phyloP scores from a whole-genome alignment of 2,888 invertebrate genomes.

The Lordiphosa andalusiaca region DNA sequence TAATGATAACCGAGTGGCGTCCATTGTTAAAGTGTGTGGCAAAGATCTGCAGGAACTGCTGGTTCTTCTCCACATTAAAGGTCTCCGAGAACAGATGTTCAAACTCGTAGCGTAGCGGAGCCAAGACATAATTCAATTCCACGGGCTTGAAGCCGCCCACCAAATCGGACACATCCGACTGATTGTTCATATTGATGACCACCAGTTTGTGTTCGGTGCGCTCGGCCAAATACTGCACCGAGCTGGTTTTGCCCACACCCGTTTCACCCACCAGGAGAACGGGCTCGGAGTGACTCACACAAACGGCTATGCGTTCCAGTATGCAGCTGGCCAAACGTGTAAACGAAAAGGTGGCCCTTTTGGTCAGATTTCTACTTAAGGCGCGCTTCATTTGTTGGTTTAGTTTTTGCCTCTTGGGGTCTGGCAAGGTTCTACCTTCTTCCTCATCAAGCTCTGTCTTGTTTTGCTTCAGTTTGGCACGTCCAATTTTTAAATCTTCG shows the following conservation, averaged over 20 bases:
- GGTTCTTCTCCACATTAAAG: constrained; percentile 88
- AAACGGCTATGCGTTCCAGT: constrained; percentile 93
- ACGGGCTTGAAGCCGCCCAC: constrained; percentile 98
- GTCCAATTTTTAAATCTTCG: constrained; percentile 85
- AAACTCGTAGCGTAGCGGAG: constrained; percentile 91
- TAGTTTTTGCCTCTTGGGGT: constrained; percentile 71
- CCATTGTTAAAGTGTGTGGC: constrained; percentile 87
- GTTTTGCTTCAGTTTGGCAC: constrained; percentile 82
- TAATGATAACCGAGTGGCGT: constrained; percentile 87
- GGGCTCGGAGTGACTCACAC: constrained; percentile 91
- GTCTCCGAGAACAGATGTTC: constrained; percentile 90
- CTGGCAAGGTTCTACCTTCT: constrained; percentile 17
- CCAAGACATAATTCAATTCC: constrained; percentile 90
- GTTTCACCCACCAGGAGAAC: constrained; percentile 98
- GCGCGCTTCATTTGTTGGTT: constrained; percentile 43
- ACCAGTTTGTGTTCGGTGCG: constrained; percentile 91
- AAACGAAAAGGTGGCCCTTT: constrained; percentile 87
- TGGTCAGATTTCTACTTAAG: constrained; percentile 19
- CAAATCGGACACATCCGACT: constrained; percentile 97
- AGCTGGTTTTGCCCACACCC: constrained; percentile 98
- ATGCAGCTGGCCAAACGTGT: constrained; percentile 90
- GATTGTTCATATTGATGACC: constrained; percentile 99
- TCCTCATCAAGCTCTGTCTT: constrained; percentile 37
- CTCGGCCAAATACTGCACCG: constrained; percentile 93
- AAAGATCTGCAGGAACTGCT: constrained; percentile 90